phyloP scores from a whole-genome alignment of 2,797 vertebrate genomes.

The Loris lydekkerianus region DNA sequence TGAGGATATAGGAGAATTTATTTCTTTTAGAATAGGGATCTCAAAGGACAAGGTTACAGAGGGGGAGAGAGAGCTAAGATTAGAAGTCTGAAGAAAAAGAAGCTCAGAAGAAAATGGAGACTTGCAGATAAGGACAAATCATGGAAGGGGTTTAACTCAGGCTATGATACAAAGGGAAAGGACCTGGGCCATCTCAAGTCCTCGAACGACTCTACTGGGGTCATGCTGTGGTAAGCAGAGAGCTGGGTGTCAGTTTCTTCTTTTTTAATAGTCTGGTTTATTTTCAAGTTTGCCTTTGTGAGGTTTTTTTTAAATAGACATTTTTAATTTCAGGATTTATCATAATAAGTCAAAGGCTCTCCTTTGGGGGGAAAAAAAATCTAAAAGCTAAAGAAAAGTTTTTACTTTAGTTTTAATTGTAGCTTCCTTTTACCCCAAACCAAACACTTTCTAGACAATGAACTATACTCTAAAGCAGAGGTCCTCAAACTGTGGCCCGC shows the following conservation, averaged over 20 bases:
- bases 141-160: neutral
- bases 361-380: constrained; percentile 53
- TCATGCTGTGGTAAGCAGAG: neutral
- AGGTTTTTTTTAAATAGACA: neutral
- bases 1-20: neutral
- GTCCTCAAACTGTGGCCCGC: too few relatives aligned
- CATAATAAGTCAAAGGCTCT: neutral
- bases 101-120: neutral
- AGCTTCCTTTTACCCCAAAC: constrained; percentile 19
- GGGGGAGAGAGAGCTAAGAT: neutral
- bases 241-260: neutral
- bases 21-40: neutral
- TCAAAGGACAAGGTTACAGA: neutral
- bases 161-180: neutral
- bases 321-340: constrained; percentile 56
- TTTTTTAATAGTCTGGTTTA: neutral
- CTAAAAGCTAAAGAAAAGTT: constrained; percentile 10
- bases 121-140: neutral
- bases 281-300: neutral
- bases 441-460: constrained; percentile 58
- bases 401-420: constrained; percentile 57
- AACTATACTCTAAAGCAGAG: constrained; percentile 8
- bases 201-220: neutral
- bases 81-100: neutral
- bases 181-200: neutral